Base-by-base conservation (phyloP, 2,888 invertebrate genomes). In the Smittia aterrima region DNA sequence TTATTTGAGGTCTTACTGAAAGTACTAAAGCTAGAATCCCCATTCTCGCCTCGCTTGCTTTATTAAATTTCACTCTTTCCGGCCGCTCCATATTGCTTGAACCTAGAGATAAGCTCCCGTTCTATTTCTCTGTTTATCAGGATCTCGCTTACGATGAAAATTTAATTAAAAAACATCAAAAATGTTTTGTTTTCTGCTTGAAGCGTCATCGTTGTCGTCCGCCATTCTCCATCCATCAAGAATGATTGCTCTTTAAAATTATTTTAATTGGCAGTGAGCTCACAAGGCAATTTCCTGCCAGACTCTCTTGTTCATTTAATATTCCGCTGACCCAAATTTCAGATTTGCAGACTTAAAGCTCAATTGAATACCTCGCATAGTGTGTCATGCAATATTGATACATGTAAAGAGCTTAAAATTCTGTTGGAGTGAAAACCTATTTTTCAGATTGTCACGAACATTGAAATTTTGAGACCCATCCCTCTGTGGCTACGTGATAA, bases 1-100 rank as follows among this genome's bases (percentile, higher is more conserved):
- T 58, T 58, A 58, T 58, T 58, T 58, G 18, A 18, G 58, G 58
- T 58, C 47, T 58, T 58, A 58, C 18, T n/a, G 58, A 20, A 58
- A 58, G 47, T 2, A 20, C 20, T 58, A 58, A 58, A 20, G 58
- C 22, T n/a, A 9, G 18, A 7, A 16, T 20, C 22, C 53, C 53
- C 11, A 6, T 47, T 47, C 18, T 47, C 53, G 18, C 18, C 11
- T 47, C n/a, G 53, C 32, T 32, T 32, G 16, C 47, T 47, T 58
- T 58, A 58, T 58, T 58, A 58, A 58, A 58, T 20, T 58, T 22
- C 18, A 18, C 18, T 18, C 20, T 18, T 22, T 58, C 58, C 58
- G 11, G n/a, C 47, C 47, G n/a, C 16, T 47, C 16, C 47, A 47
- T 7, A 38, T 13, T 47, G n/a, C 16, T n/a, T 11, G 47, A 47